A percentile compares a stretch with the other conserved stretches of the same genome.
phyloP scores from a whole-genome alignment of 2,113 vertebrate species.

The Grammomys surdaster region DNA sequence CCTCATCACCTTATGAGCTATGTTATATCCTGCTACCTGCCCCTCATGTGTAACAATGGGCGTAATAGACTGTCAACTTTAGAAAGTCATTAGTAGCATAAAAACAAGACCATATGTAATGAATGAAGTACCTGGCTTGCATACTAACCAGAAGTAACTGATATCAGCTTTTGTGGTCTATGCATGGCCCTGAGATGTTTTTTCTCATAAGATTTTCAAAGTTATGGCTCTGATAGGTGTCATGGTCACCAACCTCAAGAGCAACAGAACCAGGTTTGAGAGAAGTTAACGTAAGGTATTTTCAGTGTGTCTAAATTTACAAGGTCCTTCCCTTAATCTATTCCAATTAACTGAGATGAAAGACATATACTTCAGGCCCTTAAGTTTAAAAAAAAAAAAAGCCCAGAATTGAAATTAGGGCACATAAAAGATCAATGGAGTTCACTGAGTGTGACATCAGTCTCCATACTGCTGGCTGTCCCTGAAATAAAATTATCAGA shows the following conservation, averaged over 20 bases:
- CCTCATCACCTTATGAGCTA: not conserved
- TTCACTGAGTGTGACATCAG: not conserved
- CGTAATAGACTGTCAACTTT: not conserved
- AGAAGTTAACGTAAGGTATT: conserved; percentile 24
- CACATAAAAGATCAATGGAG: not conserved
- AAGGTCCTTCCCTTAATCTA: not conserved
- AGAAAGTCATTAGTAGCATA: not conserved
- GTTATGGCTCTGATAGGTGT: not conserved
- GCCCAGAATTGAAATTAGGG: conserved; percentile 2
- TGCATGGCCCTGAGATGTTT: not conserved
- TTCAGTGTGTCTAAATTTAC: not conserved
- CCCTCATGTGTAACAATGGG: not conserved
- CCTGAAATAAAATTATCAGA: not conserved
- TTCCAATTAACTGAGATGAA: not conserved
- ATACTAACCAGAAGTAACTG: not conserved
- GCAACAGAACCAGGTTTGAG: not conserved
- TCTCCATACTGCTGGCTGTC: not conserved
- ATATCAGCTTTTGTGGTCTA: not conserved
- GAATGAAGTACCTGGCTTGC: not conserved
- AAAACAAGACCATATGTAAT: not conserved
- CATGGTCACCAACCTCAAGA: not conserved
- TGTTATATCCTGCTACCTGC: not conserved
- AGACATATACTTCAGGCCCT: not conserved
- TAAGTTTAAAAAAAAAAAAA: not conserved
- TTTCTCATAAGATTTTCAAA: not conserved